phyloP scores from a whole-genome alignment of 2,888 invertebrate genomes.

The Noctuana brunneofusca region DNA sequence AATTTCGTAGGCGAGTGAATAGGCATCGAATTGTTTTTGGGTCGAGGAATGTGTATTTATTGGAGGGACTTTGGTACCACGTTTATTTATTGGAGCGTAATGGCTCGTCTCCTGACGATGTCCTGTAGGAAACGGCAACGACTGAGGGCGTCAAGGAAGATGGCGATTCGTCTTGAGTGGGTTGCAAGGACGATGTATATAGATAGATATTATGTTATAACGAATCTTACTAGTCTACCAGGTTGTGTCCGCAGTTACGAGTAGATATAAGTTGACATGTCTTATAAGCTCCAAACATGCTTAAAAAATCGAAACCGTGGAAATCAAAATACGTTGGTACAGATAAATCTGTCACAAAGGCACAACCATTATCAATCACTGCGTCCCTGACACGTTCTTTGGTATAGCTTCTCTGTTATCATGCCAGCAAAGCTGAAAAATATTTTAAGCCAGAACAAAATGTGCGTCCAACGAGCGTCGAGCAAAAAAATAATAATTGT shows the following conservation, averaged over 20 bases:
- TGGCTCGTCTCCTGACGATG: constrained; percentile 15
- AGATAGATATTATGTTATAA: neutral
- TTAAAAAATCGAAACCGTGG: neutral
- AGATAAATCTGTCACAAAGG: neutral
- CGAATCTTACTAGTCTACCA: neutral
- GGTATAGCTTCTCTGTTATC: constrained; percentile 17
- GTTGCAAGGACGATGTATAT: constrained; percentile 21
- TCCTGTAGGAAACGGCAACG: constrained; percentile 20
- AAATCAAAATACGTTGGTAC: neutral
- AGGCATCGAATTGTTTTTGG: constrained; percentile 5
- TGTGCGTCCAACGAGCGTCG: constrained; percentile 17
- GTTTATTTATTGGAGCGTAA: constrained; percentile 31
- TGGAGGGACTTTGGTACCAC: no score
- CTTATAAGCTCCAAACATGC: neutral
- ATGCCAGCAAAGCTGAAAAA: constrained; percentile 18
- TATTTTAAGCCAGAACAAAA: constrained; percentile 25
- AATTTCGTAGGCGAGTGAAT: constrained; percentile 2
- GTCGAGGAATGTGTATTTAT: constrained; percentile 13
- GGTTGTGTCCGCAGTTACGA: neutral
- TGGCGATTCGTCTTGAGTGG: constrained; percentile 23
- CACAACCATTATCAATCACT: constrained; percentile 18
- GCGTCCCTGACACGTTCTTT: constrained; percentile 13
- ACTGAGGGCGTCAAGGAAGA: constrained; percentile 21
- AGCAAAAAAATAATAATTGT: constrained; percentile 33
- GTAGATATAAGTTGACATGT: neutral